Conservation (phyloP, 2,888 invertebrate species). For the Callimorpha dominula region DNA sequence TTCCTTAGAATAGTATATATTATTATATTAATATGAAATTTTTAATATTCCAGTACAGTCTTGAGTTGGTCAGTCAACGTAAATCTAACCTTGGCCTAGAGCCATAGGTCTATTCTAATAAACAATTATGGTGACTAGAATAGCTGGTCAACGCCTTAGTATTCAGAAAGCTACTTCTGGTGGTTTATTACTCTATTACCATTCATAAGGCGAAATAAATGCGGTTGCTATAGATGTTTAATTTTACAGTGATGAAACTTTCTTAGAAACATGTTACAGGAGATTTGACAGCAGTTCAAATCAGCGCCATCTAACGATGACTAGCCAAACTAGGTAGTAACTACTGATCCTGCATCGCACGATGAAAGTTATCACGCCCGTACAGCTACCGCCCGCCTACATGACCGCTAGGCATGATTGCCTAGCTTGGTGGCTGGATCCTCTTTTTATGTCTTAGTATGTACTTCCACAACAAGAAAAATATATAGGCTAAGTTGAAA, state of each 20-base stretch:
- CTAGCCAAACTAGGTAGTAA: not conserved
- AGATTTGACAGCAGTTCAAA: not conserved
- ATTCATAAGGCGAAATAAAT: conserved; percentile 1
- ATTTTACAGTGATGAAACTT: no score
- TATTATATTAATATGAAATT: not conserved
- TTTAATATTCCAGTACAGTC: not conserved
- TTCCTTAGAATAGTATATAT: not conserved
- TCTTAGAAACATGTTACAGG: no score
- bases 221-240: not conserved
- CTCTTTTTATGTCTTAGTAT: no score
- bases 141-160: conserved; percentile 9
- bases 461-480: no score
- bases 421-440: not conserved
- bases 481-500: no score
- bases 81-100: conserved; percentile 48
- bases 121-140: conserved; percentile 8
- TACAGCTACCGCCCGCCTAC: not conserved
- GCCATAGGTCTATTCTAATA: conserved; percentile 30
- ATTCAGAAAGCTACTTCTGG: conserved; percentile 2
- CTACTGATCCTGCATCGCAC: not conserved
- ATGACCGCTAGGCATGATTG: not conserved
- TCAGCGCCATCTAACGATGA: not conserved
- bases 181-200: not conserved
- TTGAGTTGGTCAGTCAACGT: conserved; percentile 24
- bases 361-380: not conserved